A percentile compares a stretch with the other conserved stretches of the same genome.
Evolutionary conservation across 2,888 invertebrate genomes (phyloP).

Genomic region (Galeopsomyia nigrocyanea): DNA sequence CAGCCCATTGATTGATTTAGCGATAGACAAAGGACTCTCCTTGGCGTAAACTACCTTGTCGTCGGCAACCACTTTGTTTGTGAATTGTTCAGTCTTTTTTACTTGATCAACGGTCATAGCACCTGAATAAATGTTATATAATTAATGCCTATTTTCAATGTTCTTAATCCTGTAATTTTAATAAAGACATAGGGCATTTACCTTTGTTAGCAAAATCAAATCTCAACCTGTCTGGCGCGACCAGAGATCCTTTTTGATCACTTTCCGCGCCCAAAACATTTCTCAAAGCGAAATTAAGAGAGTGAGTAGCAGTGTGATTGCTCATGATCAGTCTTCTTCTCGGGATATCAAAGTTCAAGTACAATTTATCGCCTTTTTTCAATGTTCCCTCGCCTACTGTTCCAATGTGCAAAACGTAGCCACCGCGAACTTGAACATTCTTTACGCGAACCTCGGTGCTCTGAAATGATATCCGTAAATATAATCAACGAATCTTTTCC

Average conservation of each 20-base stretch:
- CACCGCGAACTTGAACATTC: slow-evolving; percentile 95
- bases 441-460: slow-evolving; percentile 92
- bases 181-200: slow-evolving; percentile 25
- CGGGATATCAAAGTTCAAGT: slow-evolving; percentile 84
- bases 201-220: slow-evolving; percentile 97
- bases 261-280: slow-evolving; percentile 91
- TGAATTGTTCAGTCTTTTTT: slow-evolving; percentile 85
- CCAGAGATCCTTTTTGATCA: slow-evolving; percentile 96
- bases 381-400: slow-evolving; percentile 84
- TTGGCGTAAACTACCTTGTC: slow-evolving; percentile 90
- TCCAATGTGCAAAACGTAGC: slow-evolving; percentile 95
- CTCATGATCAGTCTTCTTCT: slow-evolving; percentile 96
- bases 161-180: too few species aligned
- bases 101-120: slow-evolving; percentile 92
- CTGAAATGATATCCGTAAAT: slow-evolving; percentile 52
- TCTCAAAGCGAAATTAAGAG: slow-evolving; percentile 93
- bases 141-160: too few species aligned
- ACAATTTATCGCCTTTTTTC: slow-evolving; percentile 87
- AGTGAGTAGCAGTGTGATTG: slow-evolving; percentile 98
- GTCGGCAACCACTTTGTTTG: slow-evolving; percentile 81
- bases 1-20: slow-evolving; percentile 92
- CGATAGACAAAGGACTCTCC: slow-evolving; percentile 84
- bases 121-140: slow-evolving; percentile 66
- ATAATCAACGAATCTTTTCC: neutral
- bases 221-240: slow-evolving; percentile 95